Evolutionary conservation across 2,113 vertebrate genomes (phyloP).

Genomic region (Pterophyllum scalare): DNA sequence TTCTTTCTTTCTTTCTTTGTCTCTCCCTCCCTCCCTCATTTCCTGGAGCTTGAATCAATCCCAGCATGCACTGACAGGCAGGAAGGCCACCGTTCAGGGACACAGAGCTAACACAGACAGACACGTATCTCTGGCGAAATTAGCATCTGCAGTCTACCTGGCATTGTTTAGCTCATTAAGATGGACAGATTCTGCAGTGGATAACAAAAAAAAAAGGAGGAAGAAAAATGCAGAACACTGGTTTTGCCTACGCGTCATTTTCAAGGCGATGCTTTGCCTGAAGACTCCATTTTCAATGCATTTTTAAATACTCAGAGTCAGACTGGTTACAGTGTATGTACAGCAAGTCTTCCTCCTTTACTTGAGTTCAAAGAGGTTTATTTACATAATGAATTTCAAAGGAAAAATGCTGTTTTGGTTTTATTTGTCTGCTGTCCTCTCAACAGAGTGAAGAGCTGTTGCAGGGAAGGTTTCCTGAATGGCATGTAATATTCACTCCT

Average conservation of each 20-base stretch:
- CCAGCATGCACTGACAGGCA: conserved; percentile 11
- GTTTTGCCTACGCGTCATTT: neutral
- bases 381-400: conserved; percentile 1
- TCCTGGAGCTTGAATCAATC: conserved; percentile 7
- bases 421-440: neutral
- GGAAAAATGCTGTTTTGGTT: neutral
- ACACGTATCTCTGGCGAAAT: conserved; percentile 30
- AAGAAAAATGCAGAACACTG: neutral
- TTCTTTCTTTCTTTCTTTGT: neutral
- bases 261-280: neutral
- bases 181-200: conserved; percentile 8
- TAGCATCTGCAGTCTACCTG: conserved; percentile 18
- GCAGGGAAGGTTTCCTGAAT: no score
- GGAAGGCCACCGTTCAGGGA: neutral
- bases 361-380: neutral
- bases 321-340: neutral
- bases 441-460: neutral
- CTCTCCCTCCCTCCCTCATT: neutral
- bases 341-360: neutral
- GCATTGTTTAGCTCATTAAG: neutral
- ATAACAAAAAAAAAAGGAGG: neutral
- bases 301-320: neutral
- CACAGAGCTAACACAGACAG: conserved; percentile 4
- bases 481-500: no score
- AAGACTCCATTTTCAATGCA: neutral